Evolutionary conservation across 2,888 invertebrate species (phyloP).

Genomic region (Idaea biselata): DNA sequence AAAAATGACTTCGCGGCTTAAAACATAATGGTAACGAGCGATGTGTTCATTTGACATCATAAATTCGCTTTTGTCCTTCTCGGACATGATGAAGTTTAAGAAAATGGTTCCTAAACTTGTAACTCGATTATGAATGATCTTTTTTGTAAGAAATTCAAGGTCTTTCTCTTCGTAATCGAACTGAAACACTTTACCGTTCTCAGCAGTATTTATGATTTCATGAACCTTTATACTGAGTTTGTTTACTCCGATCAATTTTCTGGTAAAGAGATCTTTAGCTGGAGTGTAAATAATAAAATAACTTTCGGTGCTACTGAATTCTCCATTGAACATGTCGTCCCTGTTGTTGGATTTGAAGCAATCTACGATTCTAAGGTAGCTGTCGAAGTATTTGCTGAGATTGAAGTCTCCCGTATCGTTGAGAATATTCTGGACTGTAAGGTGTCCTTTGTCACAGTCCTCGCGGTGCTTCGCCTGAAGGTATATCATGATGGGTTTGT

Average conservation of each 20-base stretch:
- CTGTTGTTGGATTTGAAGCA: constrained; percentile 29
- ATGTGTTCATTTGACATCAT: constrained; percentile 38
- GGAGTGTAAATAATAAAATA: constrained; percentile 43
- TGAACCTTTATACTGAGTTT: constrained; percentile 29
- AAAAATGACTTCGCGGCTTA: constrained; percentile 36
- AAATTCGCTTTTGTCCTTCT: constrained; percentile 28
- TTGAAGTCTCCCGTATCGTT: constrained; percentile 33
- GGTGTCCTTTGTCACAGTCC: constrained; percentile 33
- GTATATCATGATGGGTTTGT: constrained; percentile 33
- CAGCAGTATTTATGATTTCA: constrained; percentile 31
- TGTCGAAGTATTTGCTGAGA: constrained; percentile 40
- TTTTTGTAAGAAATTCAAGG: constrained; percentile 30
- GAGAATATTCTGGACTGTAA: constrained; percentile 34
- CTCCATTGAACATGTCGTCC: constrained; percentile 38
- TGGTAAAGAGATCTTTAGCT: constrained; percentile 31
- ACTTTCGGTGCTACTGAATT: constrained; percentile 33
- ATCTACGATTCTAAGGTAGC: constrained; percentile 39
- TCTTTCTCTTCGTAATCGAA: constrained; percentile 32
- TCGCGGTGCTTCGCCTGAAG: constrained; percentile 45
- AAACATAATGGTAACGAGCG: constrained; percentile 39
- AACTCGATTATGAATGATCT: constrained; percentile 32
- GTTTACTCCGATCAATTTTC: constrained; percentile 21
- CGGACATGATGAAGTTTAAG: constrained; percentile 33
- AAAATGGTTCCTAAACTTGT: constrained; percentile 35
- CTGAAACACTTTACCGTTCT: constrained; percentile 31